These are phyloP conservation scores for Ptycholaimellus sp. DNA, from an alignment of 2,888 invertebrate genomes.

Conservation along the genomic window DNA sequence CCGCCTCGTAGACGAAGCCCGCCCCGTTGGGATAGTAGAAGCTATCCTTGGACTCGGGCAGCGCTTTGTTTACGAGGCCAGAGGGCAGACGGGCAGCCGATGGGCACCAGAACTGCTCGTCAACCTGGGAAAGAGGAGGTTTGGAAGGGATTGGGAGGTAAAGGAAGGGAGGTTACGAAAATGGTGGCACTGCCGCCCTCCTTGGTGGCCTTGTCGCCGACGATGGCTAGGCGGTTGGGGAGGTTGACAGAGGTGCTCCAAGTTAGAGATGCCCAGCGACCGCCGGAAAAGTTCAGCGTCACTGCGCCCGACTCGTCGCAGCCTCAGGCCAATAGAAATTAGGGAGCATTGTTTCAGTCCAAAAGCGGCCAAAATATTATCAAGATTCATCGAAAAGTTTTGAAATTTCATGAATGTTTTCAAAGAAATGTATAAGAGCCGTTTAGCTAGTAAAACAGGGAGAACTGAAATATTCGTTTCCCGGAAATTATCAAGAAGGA, in stretches of 20 bases:
- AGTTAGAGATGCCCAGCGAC: slow-evolving; percentile 7
- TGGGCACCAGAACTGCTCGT: slow-evolving; percentile 9
- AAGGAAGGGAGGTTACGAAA: too few species aligned
- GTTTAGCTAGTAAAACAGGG: too few species aligned
- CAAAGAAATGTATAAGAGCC: too few species aligned
- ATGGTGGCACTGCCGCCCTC: slow-evolving; percentile 7
- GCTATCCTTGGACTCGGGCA: too few species aligned
- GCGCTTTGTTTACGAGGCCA: too few species aligned
- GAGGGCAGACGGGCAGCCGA: too few species aligned
- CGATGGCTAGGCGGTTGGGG: slow-evolving; percentile 2
- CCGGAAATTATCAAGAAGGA: too few species aligned
- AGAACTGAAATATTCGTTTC: too few species aligned
- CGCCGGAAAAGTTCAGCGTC: slow-evolving; percentile 7
- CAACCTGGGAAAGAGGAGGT: slow-evolving; percentile 5
- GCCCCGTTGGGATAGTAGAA: neutral
- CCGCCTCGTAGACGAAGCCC: neutral
- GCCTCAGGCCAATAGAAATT: slow-evolving; percentile 12
- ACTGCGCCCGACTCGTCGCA: slow-evolving; percentile 9
- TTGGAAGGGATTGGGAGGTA: neutral
- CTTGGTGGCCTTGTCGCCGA: slow-evolving; percentile 8
- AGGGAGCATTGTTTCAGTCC: too few species aligned
- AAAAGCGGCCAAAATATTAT: too few species aligned
- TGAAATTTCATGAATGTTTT: too few species aligned
- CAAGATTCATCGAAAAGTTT: too few species aligned
- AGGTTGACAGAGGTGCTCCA: slow-evolving; percentile 5